These are phyloP conservation scores for Procavia capensis DNA, from an alignment of 2,113 vertebrate genomes.

Conservation along the genomic window DNA sequence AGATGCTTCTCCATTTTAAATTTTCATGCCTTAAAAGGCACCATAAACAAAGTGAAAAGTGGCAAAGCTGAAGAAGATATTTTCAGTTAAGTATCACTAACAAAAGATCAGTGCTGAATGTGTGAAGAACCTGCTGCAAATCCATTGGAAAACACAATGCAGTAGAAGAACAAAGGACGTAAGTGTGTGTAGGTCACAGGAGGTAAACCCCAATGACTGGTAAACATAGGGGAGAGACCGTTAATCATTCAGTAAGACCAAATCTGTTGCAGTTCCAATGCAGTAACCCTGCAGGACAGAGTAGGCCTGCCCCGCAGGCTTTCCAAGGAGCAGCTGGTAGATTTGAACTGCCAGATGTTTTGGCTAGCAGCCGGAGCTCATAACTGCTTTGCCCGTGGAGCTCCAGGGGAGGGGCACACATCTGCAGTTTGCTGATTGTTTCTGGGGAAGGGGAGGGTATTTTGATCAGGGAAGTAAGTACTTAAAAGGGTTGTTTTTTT, in stretches of 20 bases:
- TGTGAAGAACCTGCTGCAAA: neutral
- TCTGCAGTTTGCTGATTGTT: neutral
- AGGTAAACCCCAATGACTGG: neutral
- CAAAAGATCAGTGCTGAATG: neutral
- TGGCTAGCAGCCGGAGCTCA: no score
- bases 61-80: neutral
- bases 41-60: slow-evolving; percentile 1
- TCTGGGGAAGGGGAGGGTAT: neutral
- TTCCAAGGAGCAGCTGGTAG: no score
- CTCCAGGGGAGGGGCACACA: neutral
- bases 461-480: neutral
- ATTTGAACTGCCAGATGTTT: no score
- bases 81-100: neutral
- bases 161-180: neutral
- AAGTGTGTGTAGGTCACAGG: neutral
- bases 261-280: no score
- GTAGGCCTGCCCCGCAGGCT: no score
- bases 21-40: neutral
- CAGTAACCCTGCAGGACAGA: no score
- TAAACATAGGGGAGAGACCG: neutral
- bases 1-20: slow-evolving; percentile 13
- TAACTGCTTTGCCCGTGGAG: no score
- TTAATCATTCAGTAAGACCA: neutral
- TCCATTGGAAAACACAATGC: neutral
- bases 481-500: neutral